These are phyloP conservation scores for Catostylus mosaicus DNA, from an alignment of 30 jellyfish, hydroid and myxozoan species.

Conservation along the genomic window DNA sequence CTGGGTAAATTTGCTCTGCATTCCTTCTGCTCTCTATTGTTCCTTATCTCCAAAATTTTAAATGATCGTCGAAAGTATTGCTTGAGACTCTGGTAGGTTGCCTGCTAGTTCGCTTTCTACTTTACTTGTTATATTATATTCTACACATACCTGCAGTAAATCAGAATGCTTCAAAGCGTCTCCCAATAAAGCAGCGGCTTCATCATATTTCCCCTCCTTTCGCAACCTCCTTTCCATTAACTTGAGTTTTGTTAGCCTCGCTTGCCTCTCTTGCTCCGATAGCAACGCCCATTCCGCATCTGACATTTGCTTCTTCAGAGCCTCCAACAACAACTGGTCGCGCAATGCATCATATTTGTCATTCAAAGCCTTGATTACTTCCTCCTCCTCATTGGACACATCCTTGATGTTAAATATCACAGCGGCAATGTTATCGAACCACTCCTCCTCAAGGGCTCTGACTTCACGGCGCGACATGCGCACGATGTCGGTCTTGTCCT, in stretches of 20 bases:
- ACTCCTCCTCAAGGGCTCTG: constrained; percentile 73
- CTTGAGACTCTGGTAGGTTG: no score
- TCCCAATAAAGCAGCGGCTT: constrained; percentile 88
- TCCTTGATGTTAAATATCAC: constrained; percentile 75
- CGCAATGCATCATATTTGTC: constrained; percentile 87
- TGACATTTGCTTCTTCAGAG: constrained; percentile 80
- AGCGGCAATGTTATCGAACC: constrained; percentile 91
- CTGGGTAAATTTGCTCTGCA: no score
- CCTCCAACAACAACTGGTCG: constrained; percentile 83
- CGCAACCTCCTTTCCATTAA: constrained; percentile 88
- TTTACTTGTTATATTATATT: no score
- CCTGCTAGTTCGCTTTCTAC: no score
- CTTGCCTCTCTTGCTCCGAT: constrained; percentile 93
- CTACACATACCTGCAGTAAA: constrained; percentile 74
- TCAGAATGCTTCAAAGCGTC: constrained; percentile 80
- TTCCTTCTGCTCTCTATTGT: no score
- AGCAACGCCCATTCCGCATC: constrained; percentile 95
- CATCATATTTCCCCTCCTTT: constrained; percentile 91
- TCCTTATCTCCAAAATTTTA: no score
- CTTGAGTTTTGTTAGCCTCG: constrained; percentile 79
- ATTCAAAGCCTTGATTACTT: constrained; percentile 75
- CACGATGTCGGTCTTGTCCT: constrained; percentile 66
- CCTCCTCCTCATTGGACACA: constrained; percentile 86
- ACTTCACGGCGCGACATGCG: constrained; percentile 52
- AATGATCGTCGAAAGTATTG: no score